Evolutionary conservation across 2,888 invertebrate genomes (phyloP).

Genomic region (Caenorhabditis sp.): DNA sequence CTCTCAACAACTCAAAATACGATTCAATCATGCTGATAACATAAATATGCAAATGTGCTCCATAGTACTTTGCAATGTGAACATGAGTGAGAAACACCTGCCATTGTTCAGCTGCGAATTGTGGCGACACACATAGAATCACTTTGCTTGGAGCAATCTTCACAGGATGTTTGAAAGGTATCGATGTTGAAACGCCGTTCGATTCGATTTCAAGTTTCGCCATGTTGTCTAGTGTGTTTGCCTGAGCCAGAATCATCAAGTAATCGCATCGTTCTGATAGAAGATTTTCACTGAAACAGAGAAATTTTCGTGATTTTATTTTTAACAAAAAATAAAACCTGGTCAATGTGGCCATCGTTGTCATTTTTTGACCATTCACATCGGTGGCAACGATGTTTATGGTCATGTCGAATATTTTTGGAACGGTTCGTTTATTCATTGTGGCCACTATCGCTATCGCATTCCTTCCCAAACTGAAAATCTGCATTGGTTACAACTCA

Average conservation of each 20-base stretch:
- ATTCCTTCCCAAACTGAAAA: constrained; percentile 15
- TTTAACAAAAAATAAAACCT: too few species aligned
- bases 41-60: constrained; percentile 21
- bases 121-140: constrained; percentile 10
- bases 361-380: not conserved
- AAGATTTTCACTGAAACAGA: constrained; percentile 19
- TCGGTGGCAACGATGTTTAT: constrained; percentile 1
- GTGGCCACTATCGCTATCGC: constrained; percentile 15
- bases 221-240: constrained; percentile 20
- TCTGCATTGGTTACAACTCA: not conserved
- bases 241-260: constrained; percentile 16
- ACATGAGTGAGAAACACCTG: not conserved
- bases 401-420: not conserved
- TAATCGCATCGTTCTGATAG: constrained; percentile 27
- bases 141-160: constrained; percentile 3
- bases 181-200: too few species aligned
- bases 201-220: constrained; percentile 26
- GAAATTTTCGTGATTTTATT: not conserved
- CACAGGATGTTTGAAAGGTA: constrained; percentile 5
- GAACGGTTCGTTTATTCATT: constrained; percentile 15
- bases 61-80: constrained; percentile 7
- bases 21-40: constrained; percentile 8
- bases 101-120: constrained; percentile 21
- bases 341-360: constrained; percentile 7
- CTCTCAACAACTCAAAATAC: constrained; percentile 9